These are phyloP conservation scores for Lasioglossum morio DNA, from an alignment of 2,888 invertebrate species.

Conservation along the genomic window DNA sequence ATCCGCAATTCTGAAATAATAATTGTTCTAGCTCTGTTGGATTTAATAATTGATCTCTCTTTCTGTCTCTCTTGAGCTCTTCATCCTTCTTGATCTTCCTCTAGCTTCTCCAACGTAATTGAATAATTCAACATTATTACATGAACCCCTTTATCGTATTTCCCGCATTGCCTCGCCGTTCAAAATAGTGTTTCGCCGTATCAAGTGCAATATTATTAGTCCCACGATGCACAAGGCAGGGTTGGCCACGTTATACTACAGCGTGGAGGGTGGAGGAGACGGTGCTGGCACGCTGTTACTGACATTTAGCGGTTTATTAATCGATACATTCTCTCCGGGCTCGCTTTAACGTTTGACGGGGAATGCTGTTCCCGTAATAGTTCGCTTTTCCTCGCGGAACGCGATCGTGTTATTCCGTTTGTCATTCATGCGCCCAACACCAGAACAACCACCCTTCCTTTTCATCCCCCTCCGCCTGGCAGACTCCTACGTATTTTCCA, in stretches of 20 bases:
- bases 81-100: not conserved
- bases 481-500: not conserved
- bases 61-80: not conserved
- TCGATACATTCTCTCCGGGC: slow-evolving; percentile 51
- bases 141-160: slow-evolving; percentile 50
- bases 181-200: slow-evolving; percentile 56
- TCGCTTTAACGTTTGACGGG: slow-evolving; percentile 53
- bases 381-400: slow-evolving; percentile 6
- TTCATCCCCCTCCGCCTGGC: not conserved
- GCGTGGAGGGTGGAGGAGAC: not conserved
- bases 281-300: slow-evolving; percentile 48
- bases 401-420: slow-evolving; percentile 42
- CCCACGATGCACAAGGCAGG: not conserved
- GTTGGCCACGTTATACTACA: slow-evolving; percentile 15
- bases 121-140: slow-evolving; percentile 61
- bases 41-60: too few species aligned
- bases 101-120: slow-evolving; percentile 28
- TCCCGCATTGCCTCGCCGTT: slow-evolving; percentile 50
- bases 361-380: slow-evolving; percentile 51
- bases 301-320: slow-evolving; percentile 65
- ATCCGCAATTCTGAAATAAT: too few species aligned
- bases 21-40: too few species aligned
- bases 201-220: slow-evolving; percentile 54
- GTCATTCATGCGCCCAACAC: slow-evolving; percentile 27
- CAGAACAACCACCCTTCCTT: not conserved